These are phyloP conservation scores for Pantelozetes paolii DNA, from an alignment of 2,888 invertebrate genomes.

Conservation along the genomic window DNA sequence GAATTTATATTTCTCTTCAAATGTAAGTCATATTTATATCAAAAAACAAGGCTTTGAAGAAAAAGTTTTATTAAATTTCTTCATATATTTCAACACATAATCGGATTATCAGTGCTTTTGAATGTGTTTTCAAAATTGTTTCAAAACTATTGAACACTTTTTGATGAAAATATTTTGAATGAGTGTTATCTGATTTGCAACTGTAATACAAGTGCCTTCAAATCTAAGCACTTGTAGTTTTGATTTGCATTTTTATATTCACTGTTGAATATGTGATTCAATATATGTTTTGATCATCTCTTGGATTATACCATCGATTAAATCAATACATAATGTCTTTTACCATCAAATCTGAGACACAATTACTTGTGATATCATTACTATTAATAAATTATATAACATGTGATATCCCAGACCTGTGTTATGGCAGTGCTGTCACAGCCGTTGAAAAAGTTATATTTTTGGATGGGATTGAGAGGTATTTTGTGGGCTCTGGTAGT, in stretches of 20 bases:
- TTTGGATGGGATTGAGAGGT: slow-evolving; percentile 29
- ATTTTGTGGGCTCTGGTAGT: slow-evolving; percentile 27
- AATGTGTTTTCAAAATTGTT: no score
- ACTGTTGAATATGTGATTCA: not conserved
- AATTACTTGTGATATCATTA: slow-evolving; percentile 14
- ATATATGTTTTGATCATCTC: not conserved
- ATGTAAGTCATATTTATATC: no score
- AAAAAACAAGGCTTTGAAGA: no score
- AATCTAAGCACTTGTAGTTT: no score
- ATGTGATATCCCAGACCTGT: slow-evolving; percentile 25
- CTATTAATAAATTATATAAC: not conserved
- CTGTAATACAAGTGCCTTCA: no score
- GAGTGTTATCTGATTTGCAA: no score
- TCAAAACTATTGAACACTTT: no score
- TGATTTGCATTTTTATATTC: not conserved
- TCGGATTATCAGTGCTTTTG: no score
- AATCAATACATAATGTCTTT: not conserved
- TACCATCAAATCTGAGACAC: not conserved
- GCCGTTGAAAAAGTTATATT: slow-evolving; percentile 27
- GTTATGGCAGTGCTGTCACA: slow-evolving; percentile 25
- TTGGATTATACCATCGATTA: not conserved
- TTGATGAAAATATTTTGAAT: no score
- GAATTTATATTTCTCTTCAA: not conserved
- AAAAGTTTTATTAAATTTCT: no score
- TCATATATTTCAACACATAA: no score